Evolutionary conservation across 2,797 vertebrate species (phyloP), one percentile per base, ranked within the genome.

Genomic region (Mormyrops attenuatus): DNA sequence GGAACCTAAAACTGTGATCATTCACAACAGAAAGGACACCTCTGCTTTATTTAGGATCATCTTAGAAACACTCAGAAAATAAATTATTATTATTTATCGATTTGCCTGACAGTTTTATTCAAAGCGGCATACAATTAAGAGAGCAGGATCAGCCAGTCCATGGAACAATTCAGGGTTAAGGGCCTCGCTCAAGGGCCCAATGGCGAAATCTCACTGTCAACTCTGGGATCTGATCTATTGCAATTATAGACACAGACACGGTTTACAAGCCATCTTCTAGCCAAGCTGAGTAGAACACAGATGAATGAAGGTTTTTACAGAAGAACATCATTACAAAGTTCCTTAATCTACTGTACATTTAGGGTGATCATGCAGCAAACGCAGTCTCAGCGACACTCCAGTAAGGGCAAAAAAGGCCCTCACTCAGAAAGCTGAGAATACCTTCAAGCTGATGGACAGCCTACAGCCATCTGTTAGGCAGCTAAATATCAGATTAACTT

Each of bases 401-500:
- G 15, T 44, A 44, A 80, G 17, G 38, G 6, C 17, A 17, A 15
- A 87, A 30, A 41, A 8, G 26, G 30, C 30, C 50, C 49, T 55
- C 20, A 2, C 2, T 50, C 85, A 38, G 82, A 26, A 26, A 85
- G 49, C 49, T n/a, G 44, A 85, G 84, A 6, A 30, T 5, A 41
- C 26, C 13, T 4, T 11, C 85, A 53, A 22, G 22, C 5, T 55
- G 85, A 17, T 20, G 52, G 30, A 8, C 15, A 15, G 11, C 6
- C 26, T 38, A 50, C 47, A 87, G 49, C 13, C 22, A 3, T 38
- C 2, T 57, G 6, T 17, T 41, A n/a, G 1, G 11, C 50, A 49
- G 30, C 50, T 55, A 57, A 87, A 87, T 87, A 87, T 87, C 50
- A 57, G 15, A 87, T 87, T 57, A 38, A 50, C 5, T 55, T 87